Evolutionary conservation across 2,113 vertebrate genomes (phyloP), one percentile per base, ranked within the genome.

Genomic region (Ophiodon elongatus): DNA sequence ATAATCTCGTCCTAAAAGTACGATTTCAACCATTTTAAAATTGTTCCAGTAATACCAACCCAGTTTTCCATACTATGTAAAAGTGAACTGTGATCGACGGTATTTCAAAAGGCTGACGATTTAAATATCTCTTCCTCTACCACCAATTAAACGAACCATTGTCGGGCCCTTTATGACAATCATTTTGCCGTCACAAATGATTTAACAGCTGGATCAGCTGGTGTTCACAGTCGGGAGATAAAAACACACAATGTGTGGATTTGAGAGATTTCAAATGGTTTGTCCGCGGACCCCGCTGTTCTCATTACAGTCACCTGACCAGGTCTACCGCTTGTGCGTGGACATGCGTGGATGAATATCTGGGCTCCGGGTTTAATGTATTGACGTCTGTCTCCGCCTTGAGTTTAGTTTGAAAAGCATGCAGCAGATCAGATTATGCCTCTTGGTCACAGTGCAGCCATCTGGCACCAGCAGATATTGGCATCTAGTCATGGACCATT

Each of bases 391-490:
- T 68, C 73, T 71, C 39, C 50, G 69, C 73, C 66, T 72, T 67
- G 72, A 60, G 52, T 88, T 87, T 73, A 79, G 73, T 82, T 76
- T 68, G 72, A 89, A 84, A 86, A 81, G 68, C 75, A 41, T 67
- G 77, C n/a, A 54, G 80, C 81, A 88, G 77, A 76, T 86, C 73
- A 72, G 3, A 64, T 27, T 77, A 75, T 73, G 75, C 56, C 41
- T 66, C 52, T 17, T 85, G 75, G 79, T 79, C 73, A 65, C 65
- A 76, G 57, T 80, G 83, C 89, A 82, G 77, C 79, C 80, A 85
- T 83, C 84, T 91, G 87, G 84, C 91, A 90, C 87, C 85, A 82
- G 79, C 74, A 82, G 82, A 84, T 87, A 92, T 84, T 79, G 85
- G 87, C 82, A 84, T 85, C 15, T n/a, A 66, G 64, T 67, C 73